phyloP scores from a whole-genome alignment of 2,113 vertebrate species.

The Misgurnus mizolepis region DNA sequence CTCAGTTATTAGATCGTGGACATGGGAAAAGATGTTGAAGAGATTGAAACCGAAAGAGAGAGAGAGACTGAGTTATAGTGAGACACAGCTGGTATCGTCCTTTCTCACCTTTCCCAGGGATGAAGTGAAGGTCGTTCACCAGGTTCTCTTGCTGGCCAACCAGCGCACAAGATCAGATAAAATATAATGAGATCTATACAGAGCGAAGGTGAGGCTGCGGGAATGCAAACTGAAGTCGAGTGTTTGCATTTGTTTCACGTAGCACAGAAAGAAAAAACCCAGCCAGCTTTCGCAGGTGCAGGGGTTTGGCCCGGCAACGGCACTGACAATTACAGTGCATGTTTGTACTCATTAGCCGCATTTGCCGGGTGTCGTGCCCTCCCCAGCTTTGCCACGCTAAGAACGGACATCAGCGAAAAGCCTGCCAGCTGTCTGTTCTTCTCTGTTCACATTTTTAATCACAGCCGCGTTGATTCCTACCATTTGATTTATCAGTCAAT shows the following conservation, averaged over 20 bases:
- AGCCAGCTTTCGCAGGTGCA: slow-evolving; percentile 49
- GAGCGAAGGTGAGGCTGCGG: slow-evolving; percentile 21
- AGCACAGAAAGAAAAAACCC: slow-evolving; percentile 35
- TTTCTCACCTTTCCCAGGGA: slow-evolving; percentile 33
- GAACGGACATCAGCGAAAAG: slow-evolving; percentile 48
- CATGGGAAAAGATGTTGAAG: neutral
- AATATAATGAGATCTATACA: slow-evolving; percentile 60
- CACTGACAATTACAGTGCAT: slow-evolving; percentile 57
- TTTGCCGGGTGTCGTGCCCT: slow-evolving; percentile 45
- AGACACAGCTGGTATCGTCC: slow-evolving; percentile 38
- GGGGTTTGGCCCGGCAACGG: slow-evolving; percentile 44
- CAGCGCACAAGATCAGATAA: slow-evolving; percentile 61
- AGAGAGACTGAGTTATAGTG: neutral
- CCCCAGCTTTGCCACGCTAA: slow-evolving; percentile 38
- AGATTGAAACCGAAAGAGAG: neutral
- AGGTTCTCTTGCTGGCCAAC: slow-evolving; percentile 47
- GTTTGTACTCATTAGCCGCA: slow-evolving; percentile 62
- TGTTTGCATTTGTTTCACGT: slow-evolving; percentile 45
- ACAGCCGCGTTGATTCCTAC: slow-evolving; percentile 34
- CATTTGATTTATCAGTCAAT: slow-evolving; percentile 39
- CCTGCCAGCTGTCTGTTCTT: slow-evolving; percentile 38
- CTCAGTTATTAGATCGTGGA: neutral
- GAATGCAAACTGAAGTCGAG: slow-evolving; percentile 52
- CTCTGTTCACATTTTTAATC: slow-evolving; percentile 25
- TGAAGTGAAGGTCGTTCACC: slow-evolving; percentile 48